These are phyloP conservation scores for Gymnoscopelus microlampas DNA, from an alignment of 2,797 vertebrate species.

Conservation along the genomic window DNA sequence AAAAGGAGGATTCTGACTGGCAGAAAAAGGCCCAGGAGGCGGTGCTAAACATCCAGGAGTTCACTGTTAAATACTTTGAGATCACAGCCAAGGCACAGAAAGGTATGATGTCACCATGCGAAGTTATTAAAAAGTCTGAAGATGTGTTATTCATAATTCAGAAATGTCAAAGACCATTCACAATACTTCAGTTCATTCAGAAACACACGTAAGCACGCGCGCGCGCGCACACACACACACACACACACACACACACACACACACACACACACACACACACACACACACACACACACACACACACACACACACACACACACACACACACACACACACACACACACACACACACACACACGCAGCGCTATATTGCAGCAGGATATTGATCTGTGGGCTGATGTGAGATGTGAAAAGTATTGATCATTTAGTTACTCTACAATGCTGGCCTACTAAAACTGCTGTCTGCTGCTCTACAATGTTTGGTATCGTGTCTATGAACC, in stretches of 20 bases:
- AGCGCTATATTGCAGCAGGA: constrained; percentile 4
- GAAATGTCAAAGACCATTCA: too few species aligned
- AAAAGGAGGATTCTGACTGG: constrained; percentile 95
- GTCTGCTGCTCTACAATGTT: constrained; percentile 6
- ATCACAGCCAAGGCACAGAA: constrained; percentile 96
- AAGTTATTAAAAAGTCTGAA: too few species aligned
- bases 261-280: too few species aligned
- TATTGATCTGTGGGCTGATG: constrained; percentile 65
- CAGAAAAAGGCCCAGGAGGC: constrained; percentile 95
- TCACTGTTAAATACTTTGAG: constrained; percentile 98
- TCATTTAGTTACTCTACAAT: constrained; percentile 44
- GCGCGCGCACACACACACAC: too few species aligned
- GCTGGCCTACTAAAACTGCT: background rate
- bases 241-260: too few species aligned
- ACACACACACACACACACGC: background rate
- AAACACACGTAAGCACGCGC: too few species aligned
- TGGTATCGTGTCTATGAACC: constrained; percentile 14
- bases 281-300: too few species aligned
- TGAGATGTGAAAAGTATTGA: constrained; percentile 67
- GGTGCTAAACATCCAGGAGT: constrained; percentile 95
- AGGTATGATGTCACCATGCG: constrained; percentile 77
- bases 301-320: too few species aligned
- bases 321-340: background rate
- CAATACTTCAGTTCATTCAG: too few species aligned
- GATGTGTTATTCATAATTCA: too few species aligned